Base-by-base conservation (phyloP, 2,113 vertebrate genomes). In the Oxyruncus cristatus region DNA sequence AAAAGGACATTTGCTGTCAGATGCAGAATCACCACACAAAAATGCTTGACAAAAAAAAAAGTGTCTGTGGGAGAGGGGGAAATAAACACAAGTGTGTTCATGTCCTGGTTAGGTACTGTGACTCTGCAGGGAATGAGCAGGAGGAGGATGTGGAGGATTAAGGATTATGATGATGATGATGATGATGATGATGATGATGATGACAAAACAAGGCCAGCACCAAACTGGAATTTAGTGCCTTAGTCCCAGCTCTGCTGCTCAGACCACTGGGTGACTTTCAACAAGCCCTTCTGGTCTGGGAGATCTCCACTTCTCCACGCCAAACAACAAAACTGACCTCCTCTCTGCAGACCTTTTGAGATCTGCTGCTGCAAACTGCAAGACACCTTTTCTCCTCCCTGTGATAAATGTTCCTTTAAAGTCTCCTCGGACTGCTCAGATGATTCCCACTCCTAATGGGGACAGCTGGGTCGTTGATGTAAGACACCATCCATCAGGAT, bases 401-500 rank as follows among this genome's bases (percentile, higher is more conserved):
- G 19, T 68, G 77, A 87, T 42, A 80, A 86, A 96, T 86, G 49
- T 27, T 81, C 18, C 56, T 72, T 87, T 78, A 59, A 93, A 88
- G 72, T 39, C 72, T 78, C 70, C 90, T 84, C 0, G 0, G 67
- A 32, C 71, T 83, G 80, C 68, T 95, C 52, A 77, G 75, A 92
- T 62, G 75, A 70, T 83, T 88, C 92, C 68, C 74, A 79, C 71
- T 85, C 71, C 66, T 94, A 83, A 92, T 50, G 85, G 85, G 85
- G 89, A 92, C 95, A 94, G 75, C 59, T 94, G 90, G 85, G 68
- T 88, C 61, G 20, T 2, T 88, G 90, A 95, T 94, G 83, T 67
- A 72, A 81, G 79, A 92, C 76, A 73, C 90, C 73, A 94, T 95
- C 93, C 85, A 72, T 93, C 90, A 95, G 92, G 44, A 53, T 91